phyloP scores from a whole-genome alignment of 37 sponge, comb jelly and placozoan genomes.

The Ephydatia muelleri region DNA sequence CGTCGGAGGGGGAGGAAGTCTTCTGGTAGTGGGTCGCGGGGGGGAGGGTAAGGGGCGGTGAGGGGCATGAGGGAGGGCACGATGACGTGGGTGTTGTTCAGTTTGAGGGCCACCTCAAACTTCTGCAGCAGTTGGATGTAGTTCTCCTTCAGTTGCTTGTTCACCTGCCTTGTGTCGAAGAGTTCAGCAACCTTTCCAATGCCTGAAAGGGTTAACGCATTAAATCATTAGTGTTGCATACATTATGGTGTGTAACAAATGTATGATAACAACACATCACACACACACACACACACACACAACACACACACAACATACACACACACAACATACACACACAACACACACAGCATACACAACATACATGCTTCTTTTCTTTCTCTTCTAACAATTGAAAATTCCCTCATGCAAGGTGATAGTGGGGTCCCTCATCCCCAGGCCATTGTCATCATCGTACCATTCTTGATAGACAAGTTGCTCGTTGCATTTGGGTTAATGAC shows the following conservation, averaged over 20 bases:
- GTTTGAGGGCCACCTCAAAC: slow-evolving; percentile 79
- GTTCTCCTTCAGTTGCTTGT: slow-evolving; percentile 29
- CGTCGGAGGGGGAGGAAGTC: slow-evolving; percentile 26
- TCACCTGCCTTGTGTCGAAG: slow-evolving; percentile 26
- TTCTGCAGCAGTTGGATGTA: slow-evolving; percentile 76
- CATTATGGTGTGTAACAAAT: background rate
- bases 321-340: background rate
- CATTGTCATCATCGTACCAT: slow-evolving; percentile 41
- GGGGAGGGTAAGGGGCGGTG: slow-evolving; percentile 29
- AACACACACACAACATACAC: background rate
- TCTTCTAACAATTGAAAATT: too few species aligned
- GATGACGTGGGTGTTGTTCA: slow-evolving; percentile 60
- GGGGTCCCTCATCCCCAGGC: background rate
- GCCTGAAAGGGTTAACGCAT: slow-evolving; percentile 23
- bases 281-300: background rate
- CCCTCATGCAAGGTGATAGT: too few species aligned
- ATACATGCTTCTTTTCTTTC: too few species aligned
- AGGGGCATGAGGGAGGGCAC: slow-evolving; percentile 83
- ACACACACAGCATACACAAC: background rate
- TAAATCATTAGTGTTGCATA: too few species aligned
- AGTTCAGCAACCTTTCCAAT: slow-evolving; percentile 45
- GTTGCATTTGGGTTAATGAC: slow-evolving; percentile 65
- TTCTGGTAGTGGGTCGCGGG: slow-evolving; percentile 29
- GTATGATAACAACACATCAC: background rate
- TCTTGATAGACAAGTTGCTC: slow-evolving; percentile 23